phyloP scores from a whole-genome alignment of 2,797 vertebrate genomes.

The Sebastes cheni region DNA sequence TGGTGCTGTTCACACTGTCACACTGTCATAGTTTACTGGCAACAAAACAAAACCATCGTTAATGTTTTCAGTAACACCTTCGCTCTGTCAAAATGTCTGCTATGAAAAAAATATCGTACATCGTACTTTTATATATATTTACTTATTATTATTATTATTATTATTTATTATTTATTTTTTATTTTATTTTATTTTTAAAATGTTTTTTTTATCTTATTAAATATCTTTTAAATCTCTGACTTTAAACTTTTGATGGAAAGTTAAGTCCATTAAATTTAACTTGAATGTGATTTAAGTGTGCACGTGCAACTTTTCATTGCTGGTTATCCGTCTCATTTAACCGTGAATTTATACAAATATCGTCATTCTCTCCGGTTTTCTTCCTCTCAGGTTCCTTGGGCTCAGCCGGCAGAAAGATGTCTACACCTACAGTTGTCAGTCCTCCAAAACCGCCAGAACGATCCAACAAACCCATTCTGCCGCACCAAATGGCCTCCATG shows the following conservation, averaged over 20 bases:
- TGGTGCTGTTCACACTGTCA: too few relatives aligned
- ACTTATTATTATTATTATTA: too few relatives aligned
- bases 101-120: not conserved
- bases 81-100: not conserved
- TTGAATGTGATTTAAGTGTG: too few relatives aligned
- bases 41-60: not conserved
- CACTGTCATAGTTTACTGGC: not conserved
- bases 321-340: not conserved
- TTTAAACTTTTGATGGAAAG: not conserved
- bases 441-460: constrained; percentile 59
- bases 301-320: not conserved
- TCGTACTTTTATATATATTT: too few relatives aligned
- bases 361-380: not conserved
- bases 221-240: not conserved
- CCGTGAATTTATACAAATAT: not conserved
- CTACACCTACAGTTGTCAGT: constrained; percentile 7
- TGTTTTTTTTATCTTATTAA: too few relatives aligned
- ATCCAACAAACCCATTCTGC: constrained; percentile 61
- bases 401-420: constrained; percentile 10
- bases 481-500: constrained; percentile 56
- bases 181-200: too few relatives aligned
- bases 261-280: not conserved
- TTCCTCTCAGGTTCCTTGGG: not conserved
- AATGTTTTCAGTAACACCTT: not conserved
- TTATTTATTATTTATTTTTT: too few relatives aligned